phyloP scores from a whole-genome alignment of 2,797 vertebrate genomes.

The Epinephelus malabaricus region DNA sequence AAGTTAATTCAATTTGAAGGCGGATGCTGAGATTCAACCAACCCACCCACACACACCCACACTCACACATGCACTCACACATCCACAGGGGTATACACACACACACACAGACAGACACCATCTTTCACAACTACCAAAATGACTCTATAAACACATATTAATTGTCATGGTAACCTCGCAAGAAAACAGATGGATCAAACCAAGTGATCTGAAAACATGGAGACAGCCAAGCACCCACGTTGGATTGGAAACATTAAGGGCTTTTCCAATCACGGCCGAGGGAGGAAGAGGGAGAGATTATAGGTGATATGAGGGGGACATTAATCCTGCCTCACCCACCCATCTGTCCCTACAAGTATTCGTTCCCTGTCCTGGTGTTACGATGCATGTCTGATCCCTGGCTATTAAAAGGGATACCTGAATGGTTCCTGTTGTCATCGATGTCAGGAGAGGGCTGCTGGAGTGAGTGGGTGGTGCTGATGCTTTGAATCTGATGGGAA shows the following conservation, averaged over 20 bases:
- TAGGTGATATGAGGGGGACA: constrained; percentile 37
- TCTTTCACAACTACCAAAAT: constrained; percentile 64
- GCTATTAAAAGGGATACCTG: constrained; percentile 71
- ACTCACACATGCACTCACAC: constrained; percentile 16
- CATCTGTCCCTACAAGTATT: background rate
- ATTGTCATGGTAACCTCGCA: constrained; percentile 93
- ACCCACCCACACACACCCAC: constrained; percentile 39
- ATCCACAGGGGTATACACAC: constrained; percentile 26
- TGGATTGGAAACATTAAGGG: constrained; percentile 66
- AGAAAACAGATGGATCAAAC: constrained; percentile 88
- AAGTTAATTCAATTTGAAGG: constrained; percentile 86
- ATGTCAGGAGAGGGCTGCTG: constrained; percentile 61
- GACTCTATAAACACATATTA: constrained; percentile 77
- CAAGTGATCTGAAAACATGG: constrained; percentile 80
- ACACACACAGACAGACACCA: constrained; percentile 35
- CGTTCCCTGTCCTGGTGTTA: constrained; percentile 30
- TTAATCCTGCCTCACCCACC: constrained; percentile 41
- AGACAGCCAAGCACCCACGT: constrained; percentile 65
- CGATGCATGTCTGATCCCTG: constrained; percentile 62
- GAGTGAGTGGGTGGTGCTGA: constrained; percentile 75
- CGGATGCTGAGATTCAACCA: constrained; percentile 81
- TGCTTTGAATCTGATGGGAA: constrained; percentile 64
- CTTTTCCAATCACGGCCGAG: constrained; percentile 48
- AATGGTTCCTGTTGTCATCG: constrained; percentile 74
- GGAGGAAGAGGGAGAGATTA: constrained; percentile 39